Percentiles rank a stretch among this genome's conserved stretches.
Evolutionary conservation across 2,113 vertebrate genomes (phyloP).

Genomic region (Puntigrus tetrazona): DNA sequence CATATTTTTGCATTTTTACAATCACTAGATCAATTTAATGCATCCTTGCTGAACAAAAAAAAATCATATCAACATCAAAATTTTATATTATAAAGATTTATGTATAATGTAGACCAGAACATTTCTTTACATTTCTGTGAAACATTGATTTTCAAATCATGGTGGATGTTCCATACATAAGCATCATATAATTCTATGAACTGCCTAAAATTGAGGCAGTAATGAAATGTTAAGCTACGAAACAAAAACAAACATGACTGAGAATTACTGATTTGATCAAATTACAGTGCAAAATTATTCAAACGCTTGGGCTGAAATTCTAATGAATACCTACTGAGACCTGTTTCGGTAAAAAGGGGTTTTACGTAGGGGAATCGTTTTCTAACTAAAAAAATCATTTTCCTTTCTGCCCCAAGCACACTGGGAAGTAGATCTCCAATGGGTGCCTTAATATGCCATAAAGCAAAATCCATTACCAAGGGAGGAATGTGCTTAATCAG

Average conservation of each 20-base stretch:
- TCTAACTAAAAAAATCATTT: not conserved
- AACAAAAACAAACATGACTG: not conserved
- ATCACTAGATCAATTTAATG: too few relatives aligned
- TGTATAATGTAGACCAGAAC: not conserved
- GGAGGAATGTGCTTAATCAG: conserved; percentile 26
- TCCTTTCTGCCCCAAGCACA: not conserved
- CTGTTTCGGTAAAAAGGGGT: not conserved
- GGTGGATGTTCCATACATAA: not conserved
- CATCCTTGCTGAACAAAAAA: too few relatives aligned
- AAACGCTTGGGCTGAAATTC: not conserved
- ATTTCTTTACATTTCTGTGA: not conserved
- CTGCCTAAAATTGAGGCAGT: not conserved
- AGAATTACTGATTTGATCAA: not conserved
- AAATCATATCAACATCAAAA: too few relatives aligned
- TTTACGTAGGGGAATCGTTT: not conserved
- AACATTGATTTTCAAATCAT: not conserved
- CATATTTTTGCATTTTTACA: too few relatives aligned
- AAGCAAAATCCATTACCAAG: not conserved
- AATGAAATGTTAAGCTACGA: not conserved
- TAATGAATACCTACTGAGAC: not conserved
- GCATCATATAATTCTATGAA: not conserved
- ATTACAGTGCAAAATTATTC: not conserved
- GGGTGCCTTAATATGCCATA: conserved; percentile 7
- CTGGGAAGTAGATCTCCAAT: not conserved
- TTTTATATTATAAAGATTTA: too few relatives aligned